Base-by-base conservation (phyloP, 2,888 invertebrate genomes). In the Philonicus albiceps region DNA sequence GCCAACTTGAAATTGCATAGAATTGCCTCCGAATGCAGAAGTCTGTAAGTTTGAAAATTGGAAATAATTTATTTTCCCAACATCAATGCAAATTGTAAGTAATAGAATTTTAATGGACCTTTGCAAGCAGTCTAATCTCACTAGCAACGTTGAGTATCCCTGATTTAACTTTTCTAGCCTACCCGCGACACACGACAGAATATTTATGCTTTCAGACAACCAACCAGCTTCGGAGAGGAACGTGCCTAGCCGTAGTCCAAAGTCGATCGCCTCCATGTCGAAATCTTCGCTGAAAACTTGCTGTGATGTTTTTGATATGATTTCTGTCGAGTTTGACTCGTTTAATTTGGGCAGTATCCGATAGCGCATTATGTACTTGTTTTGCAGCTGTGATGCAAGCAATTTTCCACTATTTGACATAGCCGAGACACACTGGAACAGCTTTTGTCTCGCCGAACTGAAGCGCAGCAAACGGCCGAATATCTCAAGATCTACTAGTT, bases 161-260 rank as follows among this genome's bases (percentile, higher is more conserved):
- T 93, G 93, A 27, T 93, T 93, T 89, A 94, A 93, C 8, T 91
- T 90, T 87, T 93, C 92, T 91, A 96, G 95, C 85, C 96, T 91
- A 88, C 94, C 93, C 88, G 95, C 94, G 89, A 96, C 96, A 11
- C 94, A 93, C 64, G 94, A 91, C 88, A 97, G 93, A 85, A 98
- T 95, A 74, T 94, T 93, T 90, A 96, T 95, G 88, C 96, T 96
- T 90, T 96, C 96, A 88, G 93, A 93, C 91, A 96, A 96, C 96
- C 97, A 97, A 0, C 98, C 98, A 0, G 97, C 96, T 91, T 98
- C 98, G 90, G 96, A 96, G 4, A 98, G 94, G 93, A 98, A 98
- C 88, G 94, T 94, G 87, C 96, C 96, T 93, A 93, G 76, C 53
- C 91, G 90, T 85, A 92, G 86, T 11, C 92, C 92, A 87, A 91